phyloP scores from a whole-genome alignment of 2,113 vertebrate genomes.

The Psophia crepitans region DNA sequence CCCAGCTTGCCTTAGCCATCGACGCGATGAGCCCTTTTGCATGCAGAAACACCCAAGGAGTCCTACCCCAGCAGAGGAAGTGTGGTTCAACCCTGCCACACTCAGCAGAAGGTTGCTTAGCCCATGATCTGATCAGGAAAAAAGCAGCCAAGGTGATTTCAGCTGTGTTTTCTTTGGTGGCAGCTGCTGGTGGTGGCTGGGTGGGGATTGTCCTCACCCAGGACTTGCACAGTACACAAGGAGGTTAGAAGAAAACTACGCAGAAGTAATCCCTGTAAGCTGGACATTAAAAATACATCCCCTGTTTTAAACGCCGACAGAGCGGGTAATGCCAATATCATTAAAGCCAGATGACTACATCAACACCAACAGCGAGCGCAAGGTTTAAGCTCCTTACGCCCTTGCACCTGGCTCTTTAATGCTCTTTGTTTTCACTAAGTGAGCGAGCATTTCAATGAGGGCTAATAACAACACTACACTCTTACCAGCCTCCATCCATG shows the following conservation, averaged over 20 bases:
- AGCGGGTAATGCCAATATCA: neutral
- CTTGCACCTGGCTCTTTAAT: neutral
- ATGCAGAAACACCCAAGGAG: fast-evolving
- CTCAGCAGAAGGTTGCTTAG: neutral
- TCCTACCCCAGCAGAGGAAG: neutral
- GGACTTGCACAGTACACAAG: neutral
- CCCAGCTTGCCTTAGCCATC: neutral
- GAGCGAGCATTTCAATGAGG: neutral
- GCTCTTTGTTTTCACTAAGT: neutral
- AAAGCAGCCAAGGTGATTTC: neutral
- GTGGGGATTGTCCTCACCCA: neutral
- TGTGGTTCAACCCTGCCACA: fast-evolving
- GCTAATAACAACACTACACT: neutral
- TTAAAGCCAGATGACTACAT: neutral
- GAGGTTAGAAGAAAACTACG: neutral
- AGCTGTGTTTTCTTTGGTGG: neutral
- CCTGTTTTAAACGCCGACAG: fast-evolving
- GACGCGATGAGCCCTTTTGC: fast-evolving
- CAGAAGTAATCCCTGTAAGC: neutral
- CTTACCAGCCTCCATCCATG: neutral
- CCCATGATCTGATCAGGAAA: neutral
- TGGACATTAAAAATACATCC: neutral
- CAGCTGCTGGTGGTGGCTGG: neutral
- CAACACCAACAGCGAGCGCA: neutral
- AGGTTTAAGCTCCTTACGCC: neutral